Base-by-base conservation (phyloP, 1,140 invertebrate species). In the Papilio xuthus region DNA sequence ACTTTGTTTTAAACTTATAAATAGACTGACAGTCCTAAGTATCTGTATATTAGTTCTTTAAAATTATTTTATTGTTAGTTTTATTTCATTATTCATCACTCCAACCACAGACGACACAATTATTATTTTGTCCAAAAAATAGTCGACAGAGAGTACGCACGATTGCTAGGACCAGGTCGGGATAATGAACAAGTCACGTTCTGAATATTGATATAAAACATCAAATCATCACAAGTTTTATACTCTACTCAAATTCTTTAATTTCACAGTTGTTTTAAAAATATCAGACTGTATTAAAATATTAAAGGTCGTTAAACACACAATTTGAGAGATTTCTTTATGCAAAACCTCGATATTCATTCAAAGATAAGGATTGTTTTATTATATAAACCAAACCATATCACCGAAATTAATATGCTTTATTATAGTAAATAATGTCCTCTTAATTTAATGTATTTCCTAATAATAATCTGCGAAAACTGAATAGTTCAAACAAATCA, bases 111-210 rank as follows among this genome's bases (percentile, higher is more conserved):
- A 76, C 44, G 26, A 15, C 4, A n/a, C 7, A 15, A 18, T 63
- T 63, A 26, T n/a, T 42, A 63, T 41, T 8, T 23, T 20, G 20
- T 32, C 7, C 28, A 26, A 63, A 37, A 37, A 37, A 67, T 67
- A 67, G 13, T 32, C 26, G 12, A 67, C 56, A 26, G 26, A 60
- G 26, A 15, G 6, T 28, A 18, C 26, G 60, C 60, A 53, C 50
- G 18, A 53, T 9, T 8, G 28, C 41, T 60, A 23, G 7, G 50
- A 60, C 75, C 37, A 41, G n/a, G 53, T 53, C 23, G 18, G 26
- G 60, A 28, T 32, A 67, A 67, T 67, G 13, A 15, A 67, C 60
- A 67, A 67, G 60, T 67, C 60, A 67, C 60, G 60, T 67, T 67
- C 26, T 12, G 6, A 67, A 28, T 15, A 20, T 67, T 13, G 23